A percentile compares a stretch with the other conserved stretches of the same genome.
Evolutionary conservation across 2,797 vertebrate genomes (phyloP).

Genomic region (Staurois parvus): DNA sequence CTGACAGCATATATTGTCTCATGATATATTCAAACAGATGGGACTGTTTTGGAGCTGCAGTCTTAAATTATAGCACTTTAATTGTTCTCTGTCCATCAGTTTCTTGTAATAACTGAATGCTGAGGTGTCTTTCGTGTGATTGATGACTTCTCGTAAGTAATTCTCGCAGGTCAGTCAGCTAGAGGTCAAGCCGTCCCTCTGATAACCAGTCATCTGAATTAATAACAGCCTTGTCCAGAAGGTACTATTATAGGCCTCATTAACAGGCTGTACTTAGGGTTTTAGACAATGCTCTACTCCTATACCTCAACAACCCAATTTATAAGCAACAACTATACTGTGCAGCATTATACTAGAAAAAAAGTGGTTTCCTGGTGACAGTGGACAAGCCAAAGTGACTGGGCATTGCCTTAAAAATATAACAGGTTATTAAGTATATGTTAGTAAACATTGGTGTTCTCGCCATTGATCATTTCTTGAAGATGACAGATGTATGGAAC

Average conservation of each 20-base stretch:
- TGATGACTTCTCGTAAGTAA: constrained; percentile 29
- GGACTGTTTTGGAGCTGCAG: neutral
- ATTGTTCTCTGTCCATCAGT: constrained; percentile 4
- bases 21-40: neutral
- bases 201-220: neutral
- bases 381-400: neutral
- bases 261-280: neutral
- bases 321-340: constrained; percentile 4
- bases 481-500: neutral
- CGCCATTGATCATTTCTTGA: constrained; percentile 7
- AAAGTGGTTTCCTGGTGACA: neutral
- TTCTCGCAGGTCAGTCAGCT: constrained; percentile 8
- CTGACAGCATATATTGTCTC: neutral
- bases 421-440: constrained; percentile 10
- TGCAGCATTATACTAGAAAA: neutral
- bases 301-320: neutral
- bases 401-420: neutral
- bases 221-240: constrained; percentile 35
- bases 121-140: constrained; percentile 13
- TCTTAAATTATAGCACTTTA: neutral
- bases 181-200: constrained; percentile 31
- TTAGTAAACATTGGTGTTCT: neutral
- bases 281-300: neutral
- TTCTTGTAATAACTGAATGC: neutral
- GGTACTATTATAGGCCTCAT: constrained; percentile 11